These are phyloP conservation scores for Melanerpes formicivorus DNA, from an alignment of 2,113 vertebrate species.

Conservation along the genomic window DNA sequence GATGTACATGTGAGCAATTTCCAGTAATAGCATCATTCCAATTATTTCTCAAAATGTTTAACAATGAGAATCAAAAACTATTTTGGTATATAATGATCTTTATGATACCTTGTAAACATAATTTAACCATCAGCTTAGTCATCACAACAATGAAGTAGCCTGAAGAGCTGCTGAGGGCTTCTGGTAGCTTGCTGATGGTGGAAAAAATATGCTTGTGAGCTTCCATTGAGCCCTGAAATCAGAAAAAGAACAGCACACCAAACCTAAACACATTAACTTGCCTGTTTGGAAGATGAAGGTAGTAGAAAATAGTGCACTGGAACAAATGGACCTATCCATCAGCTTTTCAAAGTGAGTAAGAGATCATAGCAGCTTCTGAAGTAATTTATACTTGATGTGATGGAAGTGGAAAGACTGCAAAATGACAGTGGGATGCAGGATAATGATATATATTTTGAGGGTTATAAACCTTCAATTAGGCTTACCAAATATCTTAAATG, in stretches of 20 bases:
- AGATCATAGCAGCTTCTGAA: neutral
- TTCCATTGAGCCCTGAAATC: neutral
- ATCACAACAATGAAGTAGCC: neutral
- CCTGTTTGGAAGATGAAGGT: neutral
- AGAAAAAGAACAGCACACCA: neutral
- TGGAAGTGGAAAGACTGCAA: neutral
- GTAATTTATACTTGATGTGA: neutral
- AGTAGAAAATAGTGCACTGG: neutral
- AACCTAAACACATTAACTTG: neutral
- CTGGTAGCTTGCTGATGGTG: neutral
- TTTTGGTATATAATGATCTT: neutral
- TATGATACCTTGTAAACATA: neutral
- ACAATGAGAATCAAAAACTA: neutral
- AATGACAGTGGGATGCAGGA: neutral
- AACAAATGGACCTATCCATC: neutral
- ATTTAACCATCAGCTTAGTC: neutral
- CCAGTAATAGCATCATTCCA: rapidly evolving
- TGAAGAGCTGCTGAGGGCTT: neutral
- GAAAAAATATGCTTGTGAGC: neutral
- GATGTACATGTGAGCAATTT: neutral
- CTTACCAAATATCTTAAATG: neutral
- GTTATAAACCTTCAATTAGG: neutral
- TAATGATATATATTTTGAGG: neutral
- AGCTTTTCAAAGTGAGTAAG: neutral
- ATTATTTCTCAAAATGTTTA: neutral